A percentile compares a stretch with the other conserved stretches of the same genome.
Conservation (phyloP, 2,888 invertebrate genomes). For the Brenthis daphne region DNA sequence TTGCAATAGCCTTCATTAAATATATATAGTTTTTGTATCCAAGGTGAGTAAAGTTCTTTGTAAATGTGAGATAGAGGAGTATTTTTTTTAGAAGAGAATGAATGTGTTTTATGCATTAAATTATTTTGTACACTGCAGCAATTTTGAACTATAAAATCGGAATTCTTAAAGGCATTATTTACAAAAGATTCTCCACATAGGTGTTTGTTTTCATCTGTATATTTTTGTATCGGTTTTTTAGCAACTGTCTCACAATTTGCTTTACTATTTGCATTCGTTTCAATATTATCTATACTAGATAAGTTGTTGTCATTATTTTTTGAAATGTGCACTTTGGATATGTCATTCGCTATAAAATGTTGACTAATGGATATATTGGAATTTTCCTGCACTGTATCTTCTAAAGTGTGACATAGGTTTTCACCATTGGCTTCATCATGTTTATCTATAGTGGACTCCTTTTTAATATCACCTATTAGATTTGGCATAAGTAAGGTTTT, state of each 20-base stretch:
- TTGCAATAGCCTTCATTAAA: constrained; percentile 49
- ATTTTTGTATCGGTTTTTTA: neutral
- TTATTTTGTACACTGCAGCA: neutral
- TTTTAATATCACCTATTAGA: neutral
- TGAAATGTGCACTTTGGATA: constrained; percentile 6
- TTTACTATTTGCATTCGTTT: neutral
- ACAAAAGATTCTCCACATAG: neutral
- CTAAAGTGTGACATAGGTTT: neutral
- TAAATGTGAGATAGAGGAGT: constrained; percentile 34
- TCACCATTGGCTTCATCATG: neutral
- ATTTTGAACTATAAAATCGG: neutral
- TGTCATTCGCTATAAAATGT: constrained; percentile 11
- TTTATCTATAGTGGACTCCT: neutral
- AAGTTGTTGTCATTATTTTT: neutral
- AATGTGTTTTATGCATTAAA: neutral
- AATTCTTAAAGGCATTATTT: neutral
- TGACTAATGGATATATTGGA: neutral
- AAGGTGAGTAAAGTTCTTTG: constrained; percentile 64
- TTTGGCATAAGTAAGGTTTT: neutral
- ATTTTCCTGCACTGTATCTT: neutral
- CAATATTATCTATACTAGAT: too few species aligned
- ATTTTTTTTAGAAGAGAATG: neutral
- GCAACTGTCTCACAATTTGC: neutral
- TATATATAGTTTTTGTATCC: constrained; percentile 63
- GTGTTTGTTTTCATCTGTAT: neutral